Evolutionary conservation across 1,140 invertebrate genomes (phyloP).

Genomic region (Mya arenaria): DNA sequence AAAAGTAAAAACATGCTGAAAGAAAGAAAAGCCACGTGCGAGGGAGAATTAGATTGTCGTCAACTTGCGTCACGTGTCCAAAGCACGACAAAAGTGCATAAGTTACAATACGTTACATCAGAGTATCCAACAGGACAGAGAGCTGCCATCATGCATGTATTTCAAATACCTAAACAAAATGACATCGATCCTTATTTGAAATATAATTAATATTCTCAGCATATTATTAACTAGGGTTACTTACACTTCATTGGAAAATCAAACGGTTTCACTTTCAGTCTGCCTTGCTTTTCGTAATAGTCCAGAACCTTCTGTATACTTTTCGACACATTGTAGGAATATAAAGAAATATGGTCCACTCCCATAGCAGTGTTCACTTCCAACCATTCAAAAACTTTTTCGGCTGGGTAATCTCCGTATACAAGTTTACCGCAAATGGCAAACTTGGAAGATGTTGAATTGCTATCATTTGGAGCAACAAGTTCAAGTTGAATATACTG

Average conservation of each 20-base stretch:
- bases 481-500: conserved; percentile 1
- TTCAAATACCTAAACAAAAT: too few relatives aligned
- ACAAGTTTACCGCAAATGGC: conserved; percentile 16
- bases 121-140: too few relatives aligned
- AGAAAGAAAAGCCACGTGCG: too few relatives aligned
- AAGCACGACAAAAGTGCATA: too few relatives aligned
- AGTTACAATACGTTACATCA: too few relatives aligned
- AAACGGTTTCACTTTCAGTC: background rate
- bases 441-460: background rate
- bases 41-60: too few relatives aligned
- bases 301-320: background rate
- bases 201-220: too few relatives aligned
- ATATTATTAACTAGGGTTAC: too few relatives aligned
- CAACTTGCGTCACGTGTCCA: too few relatives aligned
- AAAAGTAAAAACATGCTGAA: too few relatives aligned
- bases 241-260: conserved; percentile 33
- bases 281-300: conserved; percentile 1
- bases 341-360: conserved; percentile 21
- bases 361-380: conserved; percentile 8
- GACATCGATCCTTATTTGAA: too few relatives aligned
- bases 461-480: background rate
- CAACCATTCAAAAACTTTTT: conserved; percentile 19
- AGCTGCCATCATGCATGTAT: too few relatives aligned
- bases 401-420: conserved; percentile 20
- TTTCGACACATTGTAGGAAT: background rate